Conservation (phyloP, 2,888 invertebrate species). For the Acanthosepion lycidas region DNA sequence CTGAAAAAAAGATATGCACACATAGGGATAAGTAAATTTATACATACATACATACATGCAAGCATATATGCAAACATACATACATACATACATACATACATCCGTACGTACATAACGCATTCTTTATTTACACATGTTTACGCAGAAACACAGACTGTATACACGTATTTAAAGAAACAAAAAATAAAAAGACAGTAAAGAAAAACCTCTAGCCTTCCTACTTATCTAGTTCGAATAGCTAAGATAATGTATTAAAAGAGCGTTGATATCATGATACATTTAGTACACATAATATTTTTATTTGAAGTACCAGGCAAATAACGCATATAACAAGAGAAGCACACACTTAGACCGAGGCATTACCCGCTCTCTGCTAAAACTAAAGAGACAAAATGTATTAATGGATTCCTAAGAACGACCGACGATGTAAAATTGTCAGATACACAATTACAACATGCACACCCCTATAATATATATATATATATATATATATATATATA, state of each 20-base stretch:
- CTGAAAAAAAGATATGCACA: too few species aligned
- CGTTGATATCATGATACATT: background rate
- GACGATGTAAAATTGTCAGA: constrained; percentile 17
- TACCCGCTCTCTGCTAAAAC: constrained; percentile 12
- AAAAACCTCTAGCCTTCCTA: background rate
- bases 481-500: too few species aligned
- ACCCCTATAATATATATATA: background rate
- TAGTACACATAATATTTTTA: background rate
- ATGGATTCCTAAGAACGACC: constrained; percentile 17
- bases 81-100: background rate
- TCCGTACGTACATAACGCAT: background rate
- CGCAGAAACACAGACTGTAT: background rate
- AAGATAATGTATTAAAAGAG: background rate
- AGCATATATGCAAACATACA: background rate
- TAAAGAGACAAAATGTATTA: constrained; percentile 6
- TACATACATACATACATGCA: background rate
- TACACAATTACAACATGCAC: background rate
- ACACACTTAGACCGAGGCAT: background rate
- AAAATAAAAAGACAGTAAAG: background rate
- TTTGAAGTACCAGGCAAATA: background rate
- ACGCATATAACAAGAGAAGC: background rate
- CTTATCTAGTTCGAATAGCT: constrained; percentile 33
- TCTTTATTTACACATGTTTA: background rate
- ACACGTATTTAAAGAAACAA: background rate
- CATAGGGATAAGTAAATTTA: too few species aligned